Conservation (phyloP, 2,888 invertebrate genomes). For the Phyllotreta cruciferae region DNA sequence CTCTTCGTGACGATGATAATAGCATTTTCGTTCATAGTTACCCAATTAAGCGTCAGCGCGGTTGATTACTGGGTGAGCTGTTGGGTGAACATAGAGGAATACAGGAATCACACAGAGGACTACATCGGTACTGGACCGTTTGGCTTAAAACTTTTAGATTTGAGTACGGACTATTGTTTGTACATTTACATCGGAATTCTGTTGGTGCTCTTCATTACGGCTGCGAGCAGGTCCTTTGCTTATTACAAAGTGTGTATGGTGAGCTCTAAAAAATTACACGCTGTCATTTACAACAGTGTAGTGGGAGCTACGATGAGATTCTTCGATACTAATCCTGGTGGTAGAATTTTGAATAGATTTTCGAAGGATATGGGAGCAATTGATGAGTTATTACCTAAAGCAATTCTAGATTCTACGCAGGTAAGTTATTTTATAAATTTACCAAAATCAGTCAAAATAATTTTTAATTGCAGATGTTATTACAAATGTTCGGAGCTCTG, state of each 20-base stretch:
- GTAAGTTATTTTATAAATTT: slow-evolving; percentile 10
- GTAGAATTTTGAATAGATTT: slow-evolving; percentile 33
- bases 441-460: neutral
- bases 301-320: slow-evolving; percentile 31
- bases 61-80: slow-evolving; percentile 78
- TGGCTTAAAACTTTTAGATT: neutral
- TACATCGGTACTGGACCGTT: neutral
- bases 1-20: slow-evolving; percentile 62
- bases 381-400: slow-evolving; percentile 32
- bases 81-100: slow-evolving; percentile 60
- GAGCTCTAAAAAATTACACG: slow-evolving; percentile 28
- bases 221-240: slow-evolving; percentile 26
- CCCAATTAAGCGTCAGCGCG: slow-evolving; percentile 69
- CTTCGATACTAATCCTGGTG: slow-evolving; percentile 36
- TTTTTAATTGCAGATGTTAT: slow-evolving; percentile 57
- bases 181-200: slow-evolving; percentile 24
- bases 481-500: slow-evolving; percentile 62
- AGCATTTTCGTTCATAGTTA: slow-evolving; percentile 63
- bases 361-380: slow-evolving; percentile 33
- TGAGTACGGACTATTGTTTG: slow-evolving; percentile 19
- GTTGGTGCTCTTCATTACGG: slow-evolving; percentile 10
- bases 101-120: neutral
- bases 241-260: slow-evolving; percentile 31
- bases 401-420: slow-evolving; percentile 31
- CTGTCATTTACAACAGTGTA: slow-evolving; percentile 24